These are phyloP conservation scores for Pelmatolapia mariae DNA, from an alignment of 2,113 vertebrate species.

Conservation along the genomic window DNA sequence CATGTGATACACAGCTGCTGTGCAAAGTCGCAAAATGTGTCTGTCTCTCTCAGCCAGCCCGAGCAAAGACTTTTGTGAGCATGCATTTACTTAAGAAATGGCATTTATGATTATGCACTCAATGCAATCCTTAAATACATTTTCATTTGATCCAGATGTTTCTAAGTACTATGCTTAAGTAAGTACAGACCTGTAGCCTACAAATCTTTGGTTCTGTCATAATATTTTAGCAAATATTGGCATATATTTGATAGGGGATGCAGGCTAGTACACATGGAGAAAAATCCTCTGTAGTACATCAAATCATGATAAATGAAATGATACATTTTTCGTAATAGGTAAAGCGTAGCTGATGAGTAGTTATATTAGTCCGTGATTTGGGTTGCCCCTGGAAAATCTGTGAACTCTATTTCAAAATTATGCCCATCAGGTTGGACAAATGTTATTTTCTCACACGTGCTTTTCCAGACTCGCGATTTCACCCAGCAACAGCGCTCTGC, in stretches of 20 bases:
- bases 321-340: not conserved
- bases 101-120: not conserved
- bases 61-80: not conserved
- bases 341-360: not conserved
- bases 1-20: not conserved
- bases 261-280: not conserved
- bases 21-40: not conserved
- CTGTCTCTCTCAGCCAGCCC: not conserved
- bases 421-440: not conserved
- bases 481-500: not conserved
- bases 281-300: not conserved
- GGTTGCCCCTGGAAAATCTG: not conserved
- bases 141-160: constrained; percentile 18
- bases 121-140: not conserved
- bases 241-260: not conserved
- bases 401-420: not conserved
- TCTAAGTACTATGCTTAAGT: not conserved
- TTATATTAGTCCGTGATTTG: not conserved
- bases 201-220: constrained; percentile 1
- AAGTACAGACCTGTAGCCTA: not conserved
- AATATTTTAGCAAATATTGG: not conserved
- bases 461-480: not conserved
- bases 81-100: not conserved
- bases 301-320: not conserved
- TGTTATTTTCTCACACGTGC: not conserved